Evolutionary conservation across 2,797 vertebrate species (phyloP), one percentile per base, ranked within the genome.

Genomic region (Thalassophryne amazonica): DNA sequence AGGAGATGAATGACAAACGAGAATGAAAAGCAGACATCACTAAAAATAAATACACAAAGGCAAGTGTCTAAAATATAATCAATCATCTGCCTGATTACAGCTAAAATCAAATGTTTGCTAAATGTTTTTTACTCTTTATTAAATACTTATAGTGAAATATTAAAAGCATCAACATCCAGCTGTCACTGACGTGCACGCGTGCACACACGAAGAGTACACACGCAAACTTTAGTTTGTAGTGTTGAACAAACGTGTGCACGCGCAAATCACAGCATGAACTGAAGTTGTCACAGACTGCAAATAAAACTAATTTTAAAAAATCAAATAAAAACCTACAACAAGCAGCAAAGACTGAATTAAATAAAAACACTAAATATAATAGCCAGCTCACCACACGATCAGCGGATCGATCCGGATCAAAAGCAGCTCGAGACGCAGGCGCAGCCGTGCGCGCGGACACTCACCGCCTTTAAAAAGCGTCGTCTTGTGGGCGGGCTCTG

Each of bases 381-480:
- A 24, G 33, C 17, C 0, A 6, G 51, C 81, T 86, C 54, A 87
- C 79, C 66, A 18, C 6, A 12, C 21, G 14, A 32, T 10, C 16
- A n/a, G 22, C 2, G 4, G 17, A 12, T 16, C 27, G 6, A 57
- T 60, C 47, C 62, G 60, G n/a, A n/a, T n/a, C n/a, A n/a, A n/a
- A n/a, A 11, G 35, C n/a, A 16, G 20, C 59, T 43, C 35, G 21
- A 40, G 15, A 18, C 31, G 16, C 27, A 27, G 25, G n/a, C 34
- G 32, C 23, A 19, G 9, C 12, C 31, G 35, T 76, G 64, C 58
- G 60, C 84, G 84, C 73, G 85, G 82, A 85, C 86, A 82, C 42
- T 59, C 61, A 28, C 46, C 22, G 19, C 8, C 53, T 85, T 85
- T 88, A 88, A 86, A 85, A 71, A 74, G 1, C 29, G 30, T 2